Base-by-base conservation (phyloP, 2,888 invertebrate genomes). In the Rotaria socialis region DNA sequence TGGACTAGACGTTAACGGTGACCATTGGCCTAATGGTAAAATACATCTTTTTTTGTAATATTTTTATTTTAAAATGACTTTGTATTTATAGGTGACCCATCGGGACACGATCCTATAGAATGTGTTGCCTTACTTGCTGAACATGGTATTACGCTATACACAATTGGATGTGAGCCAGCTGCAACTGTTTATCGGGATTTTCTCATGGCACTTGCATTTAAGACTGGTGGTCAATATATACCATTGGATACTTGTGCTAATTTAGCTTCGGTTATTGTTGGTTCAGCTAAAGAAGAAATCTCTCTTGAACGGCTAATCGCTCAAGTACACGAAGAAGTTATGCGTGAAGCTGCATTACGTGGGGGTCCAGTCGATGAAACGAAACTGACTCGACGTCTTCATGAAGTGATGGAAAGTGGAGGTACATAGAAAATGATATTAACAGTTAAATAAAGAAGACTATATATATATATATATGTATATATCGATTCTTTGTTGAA, bases 181-280 rank as follows among this genome's bases (percentile, higher is more conserved):
- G 43, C 85, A 5, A 84, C 41, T n/a, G 41, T 84, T 19, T 87
- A 86, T 67, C 56, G 84, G 19, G 67, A 87, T 47, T 85, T 87
- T 85, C 84, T 87, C 56, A 58, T 85, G 43, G 55, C 84, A 41
- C 67, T 87, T 35, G 67, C 84, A 3, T 80, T 84, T 10, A 86
- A 74, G n/a, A 87, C 86, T 24, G 87, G 87, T 75, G 86, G 87
- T 5, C 87, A 87, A 43, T 87, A 87, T 50, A 86, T 87, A 47
- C 50, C 84, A 14, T 56, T 87, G 11, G 47, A 27, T 35, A 35
- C 84, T 56, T 60, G 67, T 27, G 41, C n/a, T 35, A 24, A 60
- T 67, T 85, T 87, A 58, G 56, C 86, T 43, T 56, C 86, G 27
- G 60, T 86, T n/a, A 84, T 87, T 52, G 43, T 86, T 60, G 87